Conservation (phyloP, 2,113 vertebrate genomes). For the Herpetotheres cachinnans region DNA sequence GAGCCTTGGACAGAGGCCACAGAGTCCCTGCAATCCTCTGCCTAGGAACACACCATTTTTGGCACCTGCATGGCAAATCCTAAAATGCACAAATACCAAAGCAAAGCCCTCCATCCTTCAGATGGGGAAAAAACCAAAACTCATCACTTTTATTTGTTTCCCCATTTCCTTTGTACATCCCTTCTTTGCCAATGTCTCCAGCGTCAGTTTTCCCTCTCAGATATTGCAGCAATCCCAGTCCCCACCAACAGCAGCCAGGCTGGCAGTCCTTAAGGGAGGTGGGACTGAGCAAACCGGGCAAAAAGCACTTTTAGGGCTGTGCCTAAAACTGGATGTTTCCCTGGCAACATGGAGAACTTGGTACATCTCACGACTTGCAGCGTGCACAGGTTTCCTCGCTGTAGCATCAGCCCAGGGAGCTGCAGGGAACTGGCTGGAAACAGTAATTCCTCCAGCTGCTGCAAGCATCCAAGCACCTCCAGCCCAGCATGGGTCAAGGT, state of each 20-base stretch:
- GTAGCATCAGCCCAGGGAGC: neutral
- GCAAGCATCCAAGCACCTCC: neutral
- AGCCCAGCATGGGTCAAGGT: neutral
- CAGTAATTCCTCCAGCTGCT: neutral
- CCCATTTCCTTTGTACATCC: neutral
- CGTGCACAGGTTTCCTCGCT: neutral
- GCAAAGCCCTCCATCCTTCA: neutral
- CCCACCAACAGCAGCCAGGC: neutral
- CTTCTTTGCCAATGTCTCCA: neutral
- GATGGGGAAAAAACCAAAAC: neutral
- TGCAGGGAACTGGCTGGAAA: neutral
- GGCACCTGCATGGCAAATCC: neutral
- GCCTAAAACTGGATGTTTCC: slow-evolving; percentile 41
- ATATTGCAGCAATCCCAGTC: neutral
- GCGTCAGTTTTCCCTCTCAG: neutral
- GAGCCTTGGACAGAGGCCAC: neutral
- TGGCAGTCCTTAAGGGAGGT: neutral
- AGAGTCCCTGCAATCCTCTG: neutral
- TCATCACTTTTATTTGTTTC: neutral
- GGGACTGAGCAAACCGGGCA: neutral
- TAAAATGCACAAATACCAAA: neutral
- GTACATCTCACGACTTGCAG: slow-evolving; percentile 20
- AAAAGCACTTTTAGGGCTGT: slow-evolving; percentile 14
- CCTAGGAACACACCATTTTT: neutral
- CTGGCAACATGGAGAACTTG: slow-evolving; percentile 42